Base-by-base conservation (phyloP, 1,140 invertebrate species). In the Himalopsyche phryganea region DNA sequence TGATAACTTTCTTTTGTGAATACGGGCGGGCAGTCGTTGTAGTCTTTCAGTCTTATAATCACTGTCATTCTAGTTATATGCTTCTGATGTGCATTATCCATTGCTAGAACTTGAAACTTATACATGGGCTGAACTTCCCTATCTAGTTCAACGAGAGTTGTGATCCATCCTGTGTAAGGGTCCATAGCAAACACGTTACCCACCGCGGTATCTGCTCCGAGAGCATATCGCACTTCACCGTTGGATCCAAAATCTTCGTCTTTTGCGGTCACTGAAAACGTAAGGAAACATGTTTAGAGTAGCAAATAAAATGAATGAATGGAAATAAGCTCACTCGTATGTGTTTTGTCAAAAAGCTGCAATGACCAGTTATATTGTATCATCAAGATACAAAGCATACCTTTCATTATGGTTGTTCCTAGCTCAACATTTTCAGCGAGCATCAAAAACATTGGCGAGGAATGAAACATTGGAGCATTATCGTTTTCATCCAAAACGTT, bases 401-500 rank as follows among this genome's bases (percentile, higher is more conserved):
- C 80, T 77, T 85, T 86, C 15, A 90, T 65, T 47, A 91, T 83
- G 5, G 82, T 81, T 6, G 83, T 85, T 0, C 88, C 88, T 68
- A 88, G 84, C 33, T 84, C 80, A 4, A 87, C 78, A 71, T 92
- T 91, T 70, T 94, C 91, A 1, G 87, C 85, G 0, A 94, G 68
- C 42, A 74, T 80, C 2, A 88, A 74, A 45, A 74, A 75, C 67
- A 94, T 94, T 1, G 83, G 81, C 56, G 81, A 83, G 64, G 84
- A 90, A 66, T 92, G 86, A 71, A 94, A 94, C 58, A 82, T 78
- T 0, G 92, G 92, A 6, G 81, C 76, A 67, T 93, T 89, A 73
- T 95, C 92, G 68, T 95, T 94, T 65, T 89, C 86, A 69, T 95
- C 91, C 35, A 89, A 73, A 1, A 95, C 83, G 58, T 87, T 84